These are phyloP conservation scores for Cuniculus paca DNA, from an alignment of 2,797 vertebrate species.

Conservation along the genomic window DNA sequence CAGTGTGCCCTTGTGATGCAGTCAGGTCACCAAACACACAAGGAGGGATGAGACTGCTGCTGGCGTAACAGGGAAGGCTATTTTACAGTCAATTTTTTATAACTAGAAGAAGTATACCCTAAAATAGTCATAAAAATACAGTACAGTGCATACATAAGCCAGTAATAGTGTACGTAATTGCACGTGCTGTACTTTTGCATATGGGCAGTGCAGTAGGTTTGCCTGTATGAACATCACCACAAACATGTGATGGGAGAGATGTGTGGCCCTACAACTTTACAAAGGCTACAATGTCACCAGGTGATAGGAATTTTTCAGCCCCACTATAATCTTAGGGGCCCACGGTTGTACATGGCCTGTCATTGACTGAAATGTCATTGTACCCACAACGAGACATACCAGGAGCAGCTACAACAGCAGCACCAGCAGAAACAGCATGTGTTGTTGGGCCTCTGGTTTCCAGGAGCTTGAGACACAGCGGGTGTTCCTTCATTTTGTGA, in stretches of 20 bases:
- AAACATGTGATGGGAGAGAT: background rate
- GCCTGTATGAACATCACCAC: background rate
- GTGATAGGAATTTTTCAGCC: background rate
- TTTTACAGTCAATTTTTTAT: background rate
- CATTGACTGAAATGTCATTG: background rate
- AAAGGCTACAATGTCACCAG: background rate
- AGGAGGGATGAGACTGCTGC: background rate
- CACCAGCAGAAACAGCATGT: slow-evolving; percentile 99
- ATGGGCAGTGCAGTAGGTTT: background rate
- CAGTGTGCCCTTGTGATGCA: too few relatives aligned
- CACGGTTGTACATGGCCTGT: background rate
- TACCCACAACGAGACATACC: slow-evolving; percentile 89
- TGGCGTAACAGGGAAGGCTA: too few relatives aligned
- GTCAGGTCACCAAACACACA: background rate
- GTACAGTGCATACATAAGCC: background rate
- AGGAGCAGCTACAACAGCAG: slow-evolving; percentile 99
- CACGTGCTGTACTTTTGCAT: background rate
- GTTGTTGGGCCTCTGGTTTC: slow-evolving; percentile 97
- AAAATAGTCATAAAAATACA: background rate
- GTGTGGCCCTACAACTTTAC: background rate
- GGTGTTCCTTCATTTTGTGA: slow-evolving; percentile 96
- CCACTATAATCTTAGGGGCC: background rate
- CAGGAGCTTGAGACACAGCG: slow-evolving; percentile 92
- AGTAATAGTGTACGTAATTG: background rate
- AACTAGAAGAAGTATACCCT: background rate